phyloP scores from a whole-genome alignment of 2,888 invertebrate genomes.

The Meta bourneti region DNA sequence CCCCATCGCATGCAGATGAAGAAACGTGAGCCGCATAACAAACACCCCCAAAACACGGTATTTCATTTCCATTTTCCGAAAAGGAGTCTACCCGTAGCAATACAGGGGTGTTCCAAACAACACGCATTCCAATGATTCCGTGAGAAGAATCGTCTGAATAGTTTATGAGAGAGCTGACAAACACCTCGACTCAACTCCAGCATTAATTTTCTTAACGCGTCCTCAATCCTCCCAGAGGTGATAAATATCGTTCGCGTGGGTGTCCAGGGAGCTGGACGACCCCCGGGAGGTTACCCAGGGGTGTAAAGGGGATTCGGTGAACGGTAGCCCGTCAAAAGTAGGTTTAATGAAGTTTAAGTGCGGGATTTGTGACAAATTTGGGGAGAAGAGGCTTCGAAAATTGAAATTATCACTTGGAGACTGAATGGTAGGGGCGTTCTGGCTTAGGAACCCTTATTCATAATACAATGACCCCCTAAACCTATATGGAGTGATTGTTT shows the following conservation, averaged over 20 bases:
- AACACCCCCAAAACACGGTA: conserved; percentile 34
- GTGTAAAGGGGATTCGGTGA: conserved; percentile 27
- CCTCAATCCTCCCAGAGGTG: conserved; percentile 5
- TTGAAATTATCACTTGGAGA: background rate
- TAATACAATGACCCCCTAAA: too few relatives aligned
- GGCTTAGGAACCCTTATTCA: too few relatives aligned
- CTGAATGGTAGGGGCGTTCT: too few relatives aligned
- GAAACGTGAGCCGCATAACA: conserved; percentile 47
- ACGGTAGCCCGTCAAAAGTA: too few relatives aligned
- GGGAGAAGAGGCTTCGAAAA: background rate
- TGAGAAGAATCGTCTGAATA: conserved; percentile 66
- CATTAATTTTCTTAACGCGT: conserved; percentile 69
- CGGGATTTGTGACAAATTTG: conserved; percentile 43
- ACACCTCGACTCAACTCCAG: conserved; percentile 28
- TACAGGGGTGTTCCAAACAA: conserved; percentile 39
- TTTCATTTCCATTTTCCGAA: conserved; percentile 62
- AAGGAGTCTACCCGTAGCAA: conserved; percentile 9
- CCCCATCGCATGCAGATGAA: conserved; percentile 60
- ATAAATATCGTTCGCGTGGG: conserved; percentile 49
- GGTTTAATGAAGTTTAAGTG: conserved; percentile 15
- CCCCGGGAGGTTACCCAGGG: conserved; percentile 13
- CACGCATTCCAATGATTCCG: conserved; percentile 43
- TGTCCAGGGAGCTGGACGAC: background rate
- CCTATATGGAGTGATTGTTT: too few relatives aligned
- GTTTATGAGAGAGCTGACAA: conserved; percentile 58